These are phyloP conservation scores for Tychaedon coryphoeus DNA, from an alignment of 2,113 vertebrate species.

Conservation along the genomic window DNA sequence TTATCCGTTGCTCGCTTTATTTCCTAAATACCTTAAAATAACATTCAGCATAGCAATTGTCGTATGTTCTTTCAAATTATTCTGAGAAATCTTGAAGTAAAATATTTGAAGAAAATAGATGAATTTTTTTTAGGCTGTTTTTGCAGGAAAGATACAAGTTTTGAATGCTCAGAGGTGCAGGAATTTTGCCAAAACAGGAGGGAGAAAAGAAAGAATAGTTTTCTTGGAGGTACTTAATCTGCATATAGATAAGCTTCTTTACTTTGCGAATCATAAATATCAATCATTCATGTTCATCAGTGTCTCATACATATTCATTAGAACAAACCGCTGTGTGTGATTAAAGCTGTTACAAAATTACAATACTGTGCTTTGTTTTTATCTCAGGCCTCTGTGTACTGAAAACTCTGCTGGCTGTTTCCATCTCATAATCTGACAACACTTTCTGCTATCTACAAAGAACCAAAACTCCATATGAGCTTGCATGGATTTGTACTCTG, in stretches of 20 bases:
- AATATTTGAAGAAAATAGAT: not conserved
- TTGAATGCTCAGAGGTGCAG: not conserved
- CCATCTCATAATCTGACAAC: not conserved
- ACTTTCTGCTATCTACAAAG: constrained; percentile 21
- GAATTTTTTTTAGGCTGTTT: not conserved
- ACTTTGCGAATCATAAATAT: constrained; percentile 38
- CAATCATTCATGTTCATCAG: constrained; percentile 55
- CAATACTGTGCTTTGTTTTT: constrained; percentile 15
- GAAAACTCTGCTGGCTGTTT: constrained; percentile 31
- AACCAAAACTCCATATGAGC: not conserved
- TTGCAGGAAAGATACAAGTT: not conserved
- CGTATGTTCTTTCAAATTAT: not conserved
- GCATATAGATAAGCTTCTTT: constrained; percentile 42
- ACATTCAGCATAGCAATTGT: not conserved
- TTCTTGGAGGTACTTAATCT: constrained; percentile 46
- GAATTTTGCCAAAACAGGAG: constrained; percentile 8
- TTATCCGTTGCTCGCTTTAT: not conserved
- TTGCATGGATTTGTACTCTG: not conserved
- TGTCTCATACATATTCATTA: constrained; percentile 52
- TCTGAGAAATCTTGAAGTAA: not conserved
- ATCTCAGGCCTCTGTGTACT: not conserved
- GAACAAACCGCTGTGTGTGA: not conserved
- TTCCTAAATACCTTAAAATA: not conserved
- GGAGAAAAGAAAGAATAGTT: not conserved
- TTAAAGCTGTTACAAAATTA: constrained; percentile 23